Evolutionary conservation across 2,888 invertebrate genomes (phyloP).

Genomic region (Archips xylosteana): DNA sequence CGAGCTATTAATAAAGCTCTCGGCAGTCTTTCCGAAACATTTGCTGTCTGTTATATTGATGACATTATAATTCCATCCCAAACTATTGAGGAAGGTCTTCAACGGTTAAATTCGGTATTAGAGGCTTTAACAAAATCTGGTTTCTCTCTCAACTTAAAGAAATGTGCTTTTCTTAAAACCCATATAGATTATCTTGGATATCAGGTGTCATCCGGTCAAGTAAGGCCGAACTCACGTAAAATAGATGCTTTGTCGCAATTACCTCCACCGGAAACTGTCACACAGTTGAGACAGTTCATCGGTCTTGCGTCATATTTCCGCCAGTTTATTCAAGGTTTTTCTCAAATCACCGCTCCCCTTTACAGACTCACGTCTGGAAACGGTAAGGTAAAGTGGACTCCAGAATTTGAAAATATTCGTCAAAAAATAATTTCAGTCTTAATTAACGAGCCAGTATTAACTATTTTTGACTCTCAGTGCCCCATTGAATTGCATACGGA

Average conservation of each 20-base stretch:
- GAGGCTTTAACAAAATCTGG: not conserved
- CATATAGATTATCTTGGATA: conserved; percentile 3
- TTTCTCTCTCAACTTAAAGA: conserved; percentile 3
- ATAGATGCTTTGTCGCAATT: conserved; percentile 9
- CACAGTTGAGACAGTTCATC: too few species aligned
- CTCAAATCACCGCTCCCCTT: not conserved
- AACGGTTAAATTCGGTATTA: conserved; percentile 17
- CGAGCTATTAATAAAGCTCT: conserved; percentile 42
- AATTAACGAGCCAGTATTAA: conserved; percentile 9
- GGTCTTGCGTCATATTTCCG: conserved; percentile 49
- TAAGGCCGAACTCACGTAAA: not conserved
- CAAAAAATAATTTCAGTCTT: conserved; percentile 4
- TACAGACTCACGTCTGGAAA: conserved; percentile 10
- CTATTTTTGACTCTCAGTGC: not conserved
- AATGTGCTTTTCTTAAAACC: conserved; percentile 6
- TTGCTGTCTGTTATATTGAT: conserved; percentile 30
- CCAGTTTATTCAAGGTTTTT: conserved; percentile 2
- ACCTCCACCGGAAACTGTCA: conserved; percentile 3
- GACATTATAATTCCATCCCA: not conserved
- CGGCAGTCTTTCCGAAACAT: conserved; percentile 14
- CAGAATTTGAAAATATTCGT: conserved; percentile 5
- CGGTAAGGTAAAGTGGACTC: conserved; percentile 13
- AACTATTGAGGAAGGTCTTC: conserved; percentile 2
- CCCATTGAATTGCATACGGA: conserved; percentile 13
- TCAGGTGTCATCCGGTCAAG: conserved; percentile 42